These are phyloP conservation scores for Entomobrya multifasciata DNA, from an alignment of 2,888 invertebrate species.

Conservation along the genomic window DNA sequence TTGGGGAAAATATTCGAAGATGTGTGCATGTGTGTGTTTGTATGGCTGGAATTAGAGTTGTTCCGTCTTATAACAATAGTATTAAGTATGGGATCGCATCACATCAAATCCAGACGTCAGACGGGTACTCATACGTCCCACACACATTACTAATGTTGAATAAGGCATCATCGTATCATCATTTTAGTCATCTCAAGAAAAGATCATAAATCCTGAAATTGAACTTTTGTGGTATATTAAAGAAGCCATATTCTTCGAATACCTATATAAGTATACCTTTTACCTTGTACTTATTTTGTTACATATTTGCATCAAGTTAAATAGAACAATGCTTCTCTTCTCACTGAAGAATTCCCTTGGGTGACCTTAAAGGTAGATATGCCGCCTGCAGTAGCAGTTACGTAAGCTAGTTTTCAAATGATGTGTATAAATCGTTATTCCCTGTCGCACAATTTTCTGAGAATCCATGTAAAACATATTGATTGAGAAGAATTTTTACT, in stretches of 20 bases:
- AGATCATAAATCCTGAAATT: conserved; percentile 38
- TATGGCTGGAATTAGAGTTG: no score
- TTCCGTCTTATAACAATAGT: no score
- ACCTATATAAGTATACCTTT: background rate
- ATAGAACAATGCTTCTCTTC: no score
- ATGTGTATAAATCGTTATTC: conserved; percentile 26
- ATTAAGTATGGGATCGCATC: background rate
- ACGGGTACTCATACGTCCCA: background rate
- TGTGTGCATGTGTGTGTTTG: no score
- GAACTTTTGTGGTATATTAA: no score
- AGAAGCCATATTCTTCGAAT: no score
- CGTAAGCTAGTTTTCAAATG: no score
- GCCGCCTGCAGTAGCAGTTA: no score
- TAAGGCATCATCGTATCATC: conserved; percentile 14
- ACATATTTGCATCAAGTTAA: background rate
- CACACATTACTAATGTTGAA: background rate
- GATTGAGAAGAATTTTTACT: background rate
- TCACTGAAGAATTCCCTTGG: conserved; percentile 43
- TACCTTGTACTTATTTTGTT: background rate
- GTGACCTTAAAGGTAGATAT: no score
- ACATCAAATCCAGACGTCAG: background rate
- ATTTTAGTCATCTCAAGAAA: conserved; percentile 28
- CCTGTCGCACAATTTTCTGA: background rate
- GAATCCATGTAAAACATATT: background rate
- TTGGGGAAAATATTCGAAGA: no score